A percentile compares a stretch with the other conserved stretches of the same genome.
These are phyloP conservation scores for Gallinago jamesoni DNA, from an alignment of 2,113 vertebrate species.

Conservation along the genomic window DNA sequence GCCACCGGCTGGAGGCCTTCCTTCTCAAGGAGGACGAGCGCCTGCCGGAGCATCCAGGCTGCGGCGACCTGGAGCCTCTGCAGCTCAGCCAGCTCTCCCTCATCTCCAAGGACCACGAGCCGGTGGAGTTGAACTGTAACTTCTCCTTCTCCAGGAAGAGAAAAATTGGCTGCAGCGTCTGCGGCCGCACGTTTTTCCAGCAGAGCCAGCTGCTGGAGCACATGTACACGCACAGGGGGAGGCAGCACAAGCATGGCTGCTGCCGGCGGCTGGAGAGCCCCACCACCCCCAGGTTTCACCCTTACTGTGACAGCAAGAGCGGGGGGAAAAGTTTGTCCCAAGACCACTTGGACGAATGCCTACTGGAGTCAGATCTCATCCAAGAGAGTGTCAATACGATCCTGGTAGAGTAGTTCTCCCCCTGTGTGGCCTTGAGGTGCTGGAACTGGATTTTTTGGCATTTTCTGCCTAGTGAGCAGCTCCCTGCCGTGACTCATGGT, in stretches of 20 bases:
- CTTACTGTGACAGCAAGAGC: constrained; percentile 76
- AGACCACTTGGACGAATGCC: constrained; percentile 86
- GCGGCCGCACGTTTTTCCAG: constrained; percentile 86
- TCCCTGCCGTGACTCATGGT: background rate
- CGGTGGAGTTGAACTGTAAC: constrained; percentile 85
- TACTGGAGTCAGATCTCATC: constrained; percentile 86
- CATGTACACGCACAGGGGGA: constrained; percentile 91
- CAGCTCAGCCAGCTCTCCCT: constrained; percentile 84
- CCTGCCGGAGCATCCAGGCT: constrained; percentile 68
- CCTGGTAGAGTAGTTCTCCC: constrained; percentile 79
- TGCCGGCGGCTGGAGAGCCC: constrained; percentile 84
- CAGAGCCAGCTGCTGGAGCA: constrained; percentile 94
- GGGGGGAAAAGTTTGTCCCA: constrained; percentile 76
- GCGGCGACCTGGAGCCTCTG: constrained; percentile 80
- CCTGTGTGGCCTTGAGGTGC: background rate
- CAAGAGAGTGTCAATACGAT: constrained; percentile 87
- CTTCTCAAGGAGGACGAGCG: constrained; percentile 69
- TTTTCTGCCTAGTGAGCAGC: background rate
- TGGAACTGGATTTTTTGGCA: background rate
- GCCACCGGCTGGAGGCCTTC: constrained; percentile 68
- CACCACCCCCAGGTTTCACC: constrained; percentile 78
- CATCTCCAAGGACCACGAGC: constrained; percentile 82
- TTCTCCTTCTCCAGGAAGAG: constrained; percentile 88
- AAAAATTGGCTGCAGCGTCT: constrained; percentile 89
- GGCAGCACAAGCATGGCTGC: constrained; percentile 81